Evolutionary conservation across 2,113 vertebrate species (phyloP).

Genomic region (Myotis lucifugus): DNA sequence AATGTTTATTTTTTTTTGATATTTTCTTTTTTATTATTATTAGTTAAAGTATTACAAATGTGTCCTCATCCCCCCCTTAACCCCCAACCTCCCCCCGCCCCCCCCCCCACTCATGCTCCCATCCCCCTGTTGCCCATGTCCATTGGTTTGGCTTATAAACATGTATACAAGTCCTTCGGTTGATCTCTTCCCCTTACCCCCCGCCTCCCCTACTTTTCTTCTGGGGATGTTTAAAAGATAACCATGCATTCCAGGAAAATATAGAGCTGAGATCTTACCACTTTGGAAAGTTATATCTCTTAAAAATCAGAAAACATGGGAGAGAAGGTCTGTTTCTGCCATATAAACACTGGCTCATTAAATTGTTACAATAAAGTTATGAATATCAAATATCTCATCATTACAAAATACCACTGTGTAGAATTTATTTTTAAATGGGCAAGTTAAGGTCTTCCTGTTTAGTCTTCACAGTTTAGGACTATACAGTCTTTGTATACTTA

Average conservation of each 20-base stretch:
- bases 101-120: no score
- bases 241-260: not conserved
- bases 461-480: not conserved
- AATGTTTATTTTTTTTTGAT: not conserved
- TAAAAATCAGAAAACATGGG: not conserved
- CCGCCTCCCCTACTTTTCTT: no score
- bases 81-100: no score
- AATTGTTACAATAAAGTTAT: not conserved
- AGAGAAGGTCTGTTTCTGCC: not conserved
- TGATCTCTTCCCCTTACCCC: no score
- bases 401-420: not conserved
- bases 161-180: no score
- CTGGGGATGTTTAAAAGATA: not conserved
- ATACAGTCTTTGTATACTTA: not conserved
- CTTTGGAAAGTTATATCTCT: not conserved
- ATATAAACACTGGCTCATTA: not conserved
- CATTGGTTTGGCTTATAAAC: no score
- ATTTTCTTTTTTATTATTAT: no score
- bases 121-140: no score
- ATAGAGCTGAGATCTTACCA: not conserved
- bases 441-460: not conserved
- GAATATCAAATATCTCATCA: conserved; percentile 30
- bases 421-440: not conserved
- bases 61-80: no score
- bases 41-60: no score